These are phyloP conservation scores for Achroia grisella DNA, from an alignment of 1,140 invertebrate genomes.

Conservation along the genomic window DNA sequence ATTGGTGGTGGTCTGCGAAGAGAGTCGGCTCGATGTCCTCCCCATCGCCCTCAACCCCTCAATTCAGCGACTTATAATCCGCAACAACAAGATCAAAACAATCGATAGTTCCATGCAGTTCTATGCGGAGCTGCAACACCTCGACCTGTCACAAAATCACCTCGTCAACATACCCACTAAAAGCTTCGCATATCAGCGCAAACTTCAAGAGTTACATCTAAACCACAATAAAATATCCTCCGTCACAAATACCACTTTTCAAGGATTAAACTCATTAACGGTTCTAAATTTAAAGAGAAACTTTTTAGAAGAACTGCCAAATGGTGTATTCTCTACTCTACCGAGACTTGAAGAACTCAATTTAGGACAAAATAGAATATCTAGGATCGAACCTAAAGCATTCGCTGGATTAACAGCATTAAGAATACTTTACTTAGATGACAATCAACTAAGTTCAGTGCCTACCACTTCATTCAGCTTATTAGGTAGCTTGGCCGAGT, in stretches of 20 bases:
- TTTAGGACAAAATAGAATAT: slow-evolving; percentile 89
- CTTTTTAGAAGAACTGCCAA: slow-evolving; percentile 84
- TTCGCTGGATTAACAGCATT: slow-evolving; percentile 85
- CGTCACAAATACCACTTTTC: slow-evolving; percentile 85
- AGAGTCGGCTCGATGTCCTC: slow-evolving; percentile 88
- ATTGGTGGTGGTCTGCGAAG: slow-evolving; percentile 88
- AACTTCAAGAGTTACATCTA: slow-evolving; percentile 86
- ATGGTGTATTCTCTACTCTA: slow-evolving; percentile 83
- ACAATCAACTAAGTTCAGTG: slow-evolving; percentile 86
- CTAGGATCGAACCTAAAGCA: slow-evolving; percentile 83
- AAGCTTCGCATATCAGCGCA: slow-evolving; percentile 86
- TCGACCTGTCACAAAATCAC: slow-evolving; percentile 90
- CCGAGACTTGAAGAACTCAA: slow-evolving; percentile 88
- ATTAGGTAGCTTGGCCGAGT: slow-evolving; percentile 83
- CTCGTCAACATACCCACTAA: slow-evolving; percentile 84
- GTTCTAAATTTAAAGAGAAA: slow-evolving; percentile 89
- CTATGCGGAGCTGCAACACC: slow-evolving; percentile 86
- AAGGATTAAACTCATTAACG: slow-evolving; percentile 83
- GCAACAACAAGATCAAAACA: slow-evolving; percentile 89
- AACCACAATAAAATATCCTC: slow-evolving; percentile 89
- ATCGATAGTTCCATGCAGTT: slow-evolving; percentile 91
- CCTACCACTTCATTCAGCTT: slow-evolving; percentile 82
- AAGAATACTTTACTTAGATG: slow-evolving; percentile 86
- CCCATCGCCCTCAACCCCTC: slow-evolving; percentile 93
- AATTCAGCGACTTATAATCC: slow-evolving; percentile 86